Percentiles rank a stretch among this genome's conserved stretches.
Evolutionary conservation across 2,888 invertebrate genomes (phyloP).

Genomic region (Proisotoma minuta): DNA sequence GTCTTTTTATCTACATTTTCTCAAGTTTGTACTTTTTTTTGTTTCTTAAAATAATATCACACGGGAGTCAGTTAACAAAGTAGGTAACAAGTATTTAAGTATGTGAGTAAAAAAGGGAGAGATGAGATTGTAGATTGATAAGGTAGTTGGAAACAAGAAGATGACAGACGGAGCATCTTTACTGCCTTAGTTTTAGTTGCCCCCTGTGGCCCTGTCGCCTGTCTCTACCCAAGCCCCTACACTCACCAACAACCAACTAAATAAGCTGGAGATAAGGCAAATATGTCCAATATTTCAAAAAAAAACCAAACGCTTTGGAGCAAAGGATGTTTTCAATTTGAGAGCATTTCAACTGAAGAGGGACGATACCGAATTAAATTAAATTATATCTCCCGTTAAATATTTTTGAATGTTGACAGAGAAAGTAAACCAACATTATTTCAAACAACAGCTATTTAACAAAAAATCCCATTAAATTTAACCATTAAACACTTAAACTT

Average conservation of each 20-base stretch:
- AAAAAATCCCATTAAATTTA: slow-evolving; percentile 13
- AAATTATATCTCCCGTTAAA: no score
- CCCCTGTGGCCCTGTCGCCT: slow-evolving; percentile 15
- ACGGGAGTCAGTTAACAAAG: neutral
- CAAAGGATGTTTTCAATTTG: no score
- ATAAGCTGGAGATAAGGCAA: no score
- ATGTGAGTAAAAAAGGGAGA: neutral
- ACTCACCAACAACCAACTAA: neutral
- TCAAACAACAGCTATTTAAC: neutral
- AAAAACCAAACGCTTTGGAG: no score
- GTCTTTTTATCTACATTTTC: no score
- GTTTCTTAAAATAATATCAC: neutral
- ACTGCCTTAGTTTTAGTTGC: slow-evolving; percentile 1
- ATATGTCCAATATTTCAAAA: no score
- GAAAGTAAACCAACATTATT: neutral
- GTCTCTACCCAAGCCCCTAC: slow-evolving; percentile 1
- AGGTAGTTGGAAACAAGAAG: slow-evolving; percentile 2
- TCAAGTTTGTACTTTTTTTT: neutral
- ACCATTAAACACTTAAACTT: slow-evolving; percentile 2
- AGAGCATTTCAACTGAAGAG: no score
- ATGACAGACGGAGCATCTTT: slow-evolving; percentile 14
- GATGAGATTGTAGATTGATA: slow-evolving; percentile 7
- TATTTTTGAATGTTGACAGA: neutral
- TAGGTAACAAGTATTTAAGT: neutral
- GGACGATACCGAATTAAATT: no score